Base-by-base conservation (phyloP, 2,797 vertebrate species). In the Manis crassicaudata region DNA sequence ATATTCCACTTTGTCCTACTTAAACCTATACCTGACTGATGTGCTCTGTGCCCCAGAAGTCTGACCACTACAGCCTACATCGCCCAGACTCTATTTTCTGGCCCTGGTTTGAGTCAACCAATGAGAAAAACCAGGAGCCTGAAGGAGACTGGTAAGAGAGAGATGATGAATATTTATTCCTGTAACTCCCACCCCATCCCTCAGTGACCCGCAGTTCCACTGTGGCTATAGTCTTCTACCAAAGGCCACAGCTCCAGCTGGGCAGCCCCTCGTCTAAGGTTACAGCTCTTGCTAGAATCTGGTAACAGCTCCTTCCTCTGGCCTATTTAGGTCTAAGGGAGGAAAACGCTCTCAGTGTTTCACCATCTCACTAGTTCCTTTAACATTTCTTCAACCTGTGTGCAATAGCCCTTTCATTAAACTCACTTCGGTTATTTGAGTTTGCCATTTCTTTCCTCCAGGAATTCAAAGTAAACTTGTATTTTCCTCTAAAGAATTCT, bases 351-450 rank as follows among this genome's bases (percentile, higher is more conserved):
- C 21, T 67, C 17, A 29, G 23, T n/a, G 6, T 23, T 54, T 80
- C 37, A 90, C 62, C 32, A 65, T 67, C 10, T 72, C 89, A 67
- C 3, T 62, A 37, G 43, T 65, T 91, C 43, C 67, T 46, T 87
- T 52, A 87, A 90, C 23, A 60, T 29, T 40, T 65, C 16, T 29
- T 93, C 63, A 89, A 63, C 63, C 67, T 77, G 89, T 92, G 25
- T 60, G 83, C 88, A 89, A 90, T 0, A 67, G 25, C 80, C 7
- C 58, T 65, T 92, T 95, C 27, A 56, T 77, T 95, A 94, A 94
- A 94, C 40, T 68, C 35, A 86, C 35, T 91, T 86, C 62, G 82
- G 18, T 62, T 82, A 95, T 68, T 67, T 97, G 56, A 94, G 27
- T 83, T 83, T 95, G 60, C 32, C 75, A 91, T 86, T 89, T 90